Base-by-base conservation (phyloP, 2,113 vertebrate species). In the Sylvilagus bachmani region DNA sequence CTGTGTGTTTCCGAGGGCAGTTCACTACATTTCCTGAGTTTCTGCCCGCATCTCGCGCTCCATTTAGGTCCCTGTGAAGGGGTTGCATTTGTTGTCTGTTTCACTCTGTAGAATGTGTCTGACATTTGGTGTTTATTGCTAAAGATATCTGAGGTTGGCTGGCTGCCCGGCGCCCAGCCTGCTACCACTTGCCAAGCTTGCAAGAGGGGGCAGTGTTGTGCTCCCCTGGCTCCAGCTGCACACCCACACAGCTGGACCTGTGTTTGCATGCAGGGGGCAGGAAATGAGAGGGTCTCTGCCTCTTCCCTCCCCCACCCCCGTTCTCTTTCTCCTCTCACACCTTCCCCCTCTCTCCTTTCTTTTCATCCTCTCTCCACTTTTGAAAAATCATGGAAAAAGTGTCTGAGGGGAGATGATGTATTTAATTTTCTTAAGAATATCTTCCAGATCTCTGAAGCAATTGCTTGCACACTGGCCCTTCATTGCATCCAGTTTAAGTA, bases 361-460 rank as follows among this genome's bases (percentile, higher is more conserved):
- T 19, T 61, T 27, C 38, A 13, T 66, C 66, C 33, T 66, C n/a
- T 82, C 29, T 55, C 88, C 36, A 77, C 44, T 70, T 86, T 55
- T 33, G 53, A 74, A 75, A 86, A 92, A 79, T 44, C 22, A 29
- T 58, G 14, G 29, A 77, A 66, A 51, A 13, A 21, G 13, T 36
- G 16, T 64, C 51, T 4, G 19, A 81, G 49, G 10, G 36, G 53
- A 22, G 29, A 38, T 44, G 44, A 44, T 44, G 7, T 33, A 10
- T n/a, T 64, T 55, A 12, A 4, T 61, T 73, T 77, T 67, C 29
- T 78, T 29, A 6, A 64, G 58, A 64, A 27, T 4, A 22, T n/a
- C 69, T 93, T 73, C 49, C 44, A 67, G 16, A 33, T 89, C 70
- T 83, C 25, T 55, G 31, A 89, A 89, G 44, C 55, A 16, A 5